These are phyloP conservation scores for Calosoma granatense DNA, from an alignment of 1,140 invertebrate species.

Conservation along the genomic window DNA sequence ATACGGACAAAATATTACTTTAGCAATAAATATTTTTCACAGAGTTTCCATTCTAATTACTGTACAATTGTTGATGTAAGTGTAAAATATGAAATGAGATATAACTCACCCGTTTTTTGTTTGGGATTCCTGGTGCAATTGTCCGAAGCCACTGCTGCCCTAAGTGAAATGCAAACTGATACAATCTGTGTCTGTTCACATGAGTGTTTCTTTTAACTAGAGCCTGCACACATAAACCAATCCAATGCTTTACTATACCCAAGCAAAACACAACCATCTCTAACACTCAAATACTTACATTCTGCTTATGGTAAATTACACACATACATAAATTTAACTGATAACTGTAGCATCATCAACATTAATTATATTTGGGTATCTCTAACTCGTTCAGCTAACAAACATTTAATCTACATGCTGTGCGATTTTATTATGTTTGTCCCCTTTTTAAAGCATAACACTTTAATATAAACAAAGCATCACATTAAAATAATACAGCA, in stretches of 20 bases:
- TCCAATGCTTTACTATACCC: constrained; percentile 11
- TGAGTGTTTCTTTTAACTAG: constrained; percentile 20
- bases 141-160: constrained; percentile 68
- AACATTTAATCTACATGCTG: too few relatives aligned
- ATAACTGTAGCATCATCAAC: constrained; percentile 18
- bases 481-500: background rate
- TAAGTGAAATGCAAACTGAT: constrained; percentile 65
- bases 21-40: too few relatives aligned
- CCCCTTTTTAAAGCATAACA: background rate
- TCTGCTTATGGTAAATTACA: background rate
- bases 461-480: background rate
- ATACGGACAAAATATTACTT: too few relatives aligned
- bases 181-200: constrained; percentile 43
- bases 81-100: constrained; percentile 2
- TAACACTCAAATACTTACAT: constrained; percentile 1
- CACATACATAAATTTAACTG: background rate
- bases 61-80: constrained; percentile 14
- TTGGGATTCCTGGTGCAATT: constrained; percentile 48
- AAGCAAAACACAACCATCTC: constrained; percentile 8
- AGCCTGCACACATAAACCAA: constrained; percentile 26
- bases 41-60: constrained; percentile 13
- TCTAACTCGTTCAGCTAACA: too few relatives aligned
- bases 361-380: too few relatives aligned
- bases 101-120: constrained; percentile 46
- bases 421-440: too few relatives aligned